phyloP scores from a whole-genome alignment of 2,113 vertebrate species.

The Puma concolor region DNA sequence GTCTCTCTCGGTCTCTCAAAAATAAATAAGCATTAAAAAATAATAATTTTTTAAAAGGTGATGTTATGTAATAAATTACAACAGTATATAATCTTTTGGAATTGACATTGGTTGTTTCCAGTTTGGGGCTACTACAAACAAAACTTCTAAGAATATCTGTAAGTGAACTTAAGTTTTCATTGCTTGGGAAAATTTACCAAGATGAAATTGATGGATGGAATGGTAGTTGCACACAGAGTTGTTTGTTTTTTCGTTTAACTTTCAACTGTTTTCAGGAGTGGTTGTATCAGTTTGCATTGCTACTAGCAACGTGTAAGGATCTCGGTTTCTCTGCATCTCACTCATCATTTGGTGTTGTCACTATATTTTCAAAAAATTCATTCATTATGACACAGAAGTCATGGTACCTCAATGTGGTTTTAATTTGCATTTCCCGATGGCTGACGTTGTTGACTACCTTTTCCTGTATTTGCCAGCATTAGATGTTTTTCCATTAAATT shows the following conservation, averaged over 20 bases:
- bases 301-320: too few relatives aligned
- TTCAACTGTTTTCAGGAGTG: neutral
- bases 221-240: neutral
- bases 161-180: neutral
- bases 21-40: too few relatives aligned
- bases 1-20: too few relatives aligned
- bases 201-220: neutral
- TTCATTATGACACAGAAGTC: neutral
- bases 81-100: neutral
- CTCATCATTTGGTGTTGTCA: neutral
- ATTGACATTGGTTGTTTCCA: neutral
- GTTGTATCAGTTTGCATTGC: too few relatives aligned
- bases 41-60: neutral
- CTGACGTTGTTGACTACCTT: too few relatives aligned
- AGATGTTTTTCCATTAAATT: neutral
- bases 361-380: neutral
- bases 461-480: neutral
- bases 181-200: neutral
- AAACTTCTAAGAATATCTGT: neutral
- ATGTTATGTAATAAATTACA: neutral
- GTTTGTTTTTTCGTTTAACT: neutral
- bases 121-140: neutral
- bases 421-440: too few relatives aligned
- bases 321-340: too few relatives aligned
- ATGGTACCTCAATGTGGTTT: neutral